Percentiles rank a stretch among this genome's conserved stretches.
Evolutionary conservation across 2,888 invertebrate genomes (phyloP).

Genomic region (Drosophila villosipedis): DNA sequence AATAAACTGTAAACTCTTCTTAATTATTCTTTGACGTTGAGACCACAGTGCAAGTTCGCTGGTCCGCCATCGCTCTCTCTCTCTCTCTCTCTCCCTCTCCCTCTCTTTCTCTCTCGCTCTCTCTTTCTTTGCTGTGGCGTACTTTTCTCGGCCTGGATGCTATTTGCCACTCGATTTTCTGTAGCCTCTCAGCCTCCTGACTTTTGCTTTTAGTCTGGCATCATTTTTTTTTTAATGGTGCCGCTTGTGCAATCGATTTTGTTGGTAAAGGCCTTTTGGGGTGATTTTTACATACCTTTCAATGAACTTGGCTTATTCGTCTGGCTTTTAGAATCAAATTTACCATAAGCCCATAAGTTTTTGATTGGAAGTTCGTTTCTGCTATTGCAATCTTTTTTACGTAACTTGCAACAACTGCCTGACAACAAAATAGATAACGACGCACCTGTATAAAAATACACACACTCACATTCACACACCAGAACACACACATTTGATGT

Average conservation of each 20-base stretch:
- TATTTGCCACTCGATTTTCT: constrained; percentile 65
- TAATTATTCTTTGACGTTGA: background rate
- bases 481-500: constrained; percentile 6
- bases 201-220: constrained; percentile 37
- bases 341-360: constrained; percentile 47
- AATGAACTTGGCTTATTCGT: constrained; percentile 53
- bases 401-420: constrained; percentile 53
- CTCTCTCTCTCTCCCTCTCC: constrained; percentile 13
- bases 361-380: constrained; percentile 39
- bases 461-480: constrained; percentile 21
- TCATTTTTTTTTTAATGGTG: constrained; percentile 26
- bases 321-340: constrained; percentile 61
- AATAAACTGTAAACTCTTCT: background rate
- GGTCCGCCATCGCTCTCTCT: constrained; percentile 7
- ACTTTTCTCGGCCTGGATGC: constrained; percentile 34
- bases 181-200: constrained; percentile 26
- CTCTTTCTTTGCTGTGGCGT: constrained; percentile 6
- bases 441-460: constrained; percentile 33
- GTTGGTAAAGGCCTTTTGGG: constrained; percentile 28
- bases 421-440: constrained; percentile 47
- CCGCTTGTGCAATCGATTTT: constrained; percentile 48
- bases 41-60: constrained; percentile 41
- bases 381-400: constrained; percentile 46
- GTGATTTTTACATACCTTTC: constrained; percentile 36
- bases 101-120: background rate